phyloP scores from a whole-genome alignment of 2,113 vertebrate species.

The Callorhinus ursinus region DNA sequence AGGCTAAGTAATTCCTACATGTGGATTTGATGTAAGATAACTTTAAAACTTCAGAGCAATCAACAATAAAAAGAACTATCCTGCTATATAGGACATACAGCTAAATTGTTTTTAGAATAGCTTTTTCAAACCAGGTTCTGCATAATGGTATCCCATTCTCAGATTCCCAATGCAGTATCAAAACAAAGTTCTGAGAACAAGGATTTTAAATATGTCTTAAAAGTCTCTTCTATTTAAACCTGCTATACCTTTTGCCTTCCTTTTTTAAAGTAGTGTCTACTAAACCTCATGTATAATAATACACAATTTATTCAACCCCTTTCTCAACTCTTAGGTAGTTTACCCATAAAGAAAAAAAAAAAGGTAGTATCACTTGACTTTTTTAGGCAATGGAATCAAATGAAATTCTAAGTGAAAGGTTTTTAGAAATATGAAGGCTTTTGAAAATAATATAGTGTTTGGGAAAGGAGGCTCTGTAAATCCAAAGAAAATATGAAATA shows the following conservation, averaged over 20 bases:
- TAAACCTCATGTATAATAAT: neutral
- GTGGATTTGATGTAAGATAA: neutral
- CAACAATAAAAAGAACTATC: neutral
- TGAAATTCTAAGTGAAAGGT: neutral
- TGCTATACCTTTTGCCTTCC: neutral
- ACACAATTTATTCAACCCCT: neutral
- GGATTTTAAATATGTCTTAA: neutral
- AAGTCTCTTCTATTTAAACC: neutral
- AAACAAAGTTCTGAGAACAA: neutral
- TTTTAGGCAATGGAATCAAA: neutral
- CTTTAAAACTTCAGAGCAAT: neutral
- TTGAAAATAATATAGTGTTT: neutral
- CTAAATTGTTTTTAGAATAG: neutral
- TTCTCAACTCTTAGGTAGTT: neutral
- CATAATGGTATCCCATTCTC: neutral
- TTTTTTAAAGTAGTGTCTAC: neutral
- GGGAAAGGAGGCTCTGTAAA: neutral
- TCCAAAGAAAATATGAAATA: constrained; percentile 1
- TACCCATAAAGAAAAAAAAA: neutral
- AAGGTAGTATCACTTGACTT: neutral
- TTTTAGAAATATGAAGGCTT: neutral
- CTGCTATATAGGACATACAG: neutral
- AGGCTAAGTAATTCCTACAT: neutral
- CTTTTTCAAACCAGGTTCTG: neutral
- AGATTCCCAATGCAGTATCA: neutral